phyloP scores from a whole-genome alignment of 2,113 vertebrate genomes.

The Azemiops feae region DNA sequence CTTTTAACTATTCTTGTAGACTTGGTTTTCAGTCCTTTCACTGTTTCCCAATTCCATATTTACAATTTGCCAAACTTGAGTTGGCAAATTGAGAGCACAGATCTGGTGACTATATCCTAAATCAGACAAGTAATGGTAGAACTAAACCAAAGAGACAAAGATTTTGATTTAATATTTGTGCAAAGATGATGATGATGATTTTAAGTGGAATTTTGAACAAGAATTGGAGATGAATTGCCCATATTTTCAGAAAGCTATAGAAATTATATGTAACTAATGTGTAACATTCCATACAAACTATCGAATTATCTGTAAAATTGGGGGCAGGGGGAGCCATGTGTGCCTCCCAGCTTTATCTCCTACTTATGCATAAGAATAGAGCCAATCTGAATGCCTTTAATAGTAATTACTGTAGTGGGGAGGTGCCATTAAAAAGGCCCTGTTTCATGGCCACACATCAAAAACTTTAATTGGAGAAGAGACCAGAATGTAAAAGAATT shows the following conservation, averaged over 20 bases:
- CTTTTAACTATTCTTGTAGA: too few species aligned
- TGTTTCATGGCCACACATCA: background rate
- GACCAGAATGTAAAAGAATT: background rate
- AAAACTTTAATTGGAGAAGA: background rate
- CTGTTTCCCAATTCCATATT: too few species aligned
- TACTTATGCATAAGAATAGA: background rate
- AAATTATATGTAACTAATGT: background rate
- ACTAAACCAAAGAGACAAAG: too few species aligned
- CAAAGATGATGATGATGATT: too few species aligned
- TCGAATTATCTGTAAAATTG: background rate
- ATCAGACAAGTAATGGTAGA: too few species aligned
- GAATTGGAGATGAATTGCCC: background rate
- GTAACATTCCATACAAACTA: background rate
- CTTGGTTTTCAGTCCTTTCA: too few species aligned
- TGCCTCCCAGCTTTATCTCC: background rate
- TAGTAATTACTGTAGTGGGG: background rate
- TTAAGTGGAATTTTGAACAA: too few species aligned
- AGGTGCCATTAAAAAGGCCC: background rate
- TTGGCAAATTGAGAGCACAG: too few species aligned
- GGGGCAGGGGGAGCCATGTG: too few species aligned
- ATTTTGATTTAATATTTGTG: too few species aligned
- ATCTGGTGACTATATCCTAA: too few species aligned
- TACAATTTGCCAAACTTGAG: too few species aligned
- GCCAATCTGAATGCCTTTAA: background rate
- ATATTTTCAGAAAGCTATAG: background rate